A percentile compares a stretch with the other conserved stretches of the same genome.
These are phyloP conservation scores for Epinotia ramella DNA, from an alignment of 2,888 invertebrate species.

Conservation along the genomic window DNA sequence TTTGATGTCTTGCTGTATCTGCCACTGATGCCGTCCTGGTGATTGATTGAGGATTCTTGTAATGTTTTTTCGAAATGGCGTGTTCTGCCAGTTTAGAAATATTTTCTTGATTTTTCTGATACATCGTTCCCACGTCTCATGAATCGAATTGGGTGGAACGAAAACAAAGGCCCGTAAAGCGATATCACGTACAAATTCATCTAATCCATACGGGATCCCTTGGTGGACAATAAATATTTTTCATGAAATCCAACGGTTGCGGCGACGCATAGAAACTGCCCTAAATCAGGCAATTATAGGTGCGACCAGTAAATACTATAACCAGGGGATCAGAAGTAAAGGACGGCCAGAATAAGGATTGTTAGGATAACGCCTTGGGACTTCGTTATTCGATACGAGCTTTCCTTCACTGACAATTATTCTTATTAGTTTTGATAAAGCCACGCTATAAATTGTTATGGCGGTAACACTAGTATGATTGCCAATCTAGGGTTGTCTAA, in stretches of 20 bases:
- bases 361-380: constrained; percentile 56
- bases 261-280: constrained; percentile 80
- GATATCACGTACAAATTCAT: constrained; percentile 79
- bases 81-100: constrained; percentile 1
- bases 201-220: constrained; percentile 74
- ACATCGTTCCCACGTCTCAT: constrained; percentile 9
- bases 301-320: constrained; percentile 80
- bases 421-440: constrained; percentile 45
- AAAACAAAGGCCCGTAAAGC: constrained; percentile 44
- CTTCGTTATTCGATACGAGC: constrained; percentile 43
- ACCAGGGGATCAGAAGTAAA: constrained; percentile 71
- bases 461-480: constrained; percentile 11
- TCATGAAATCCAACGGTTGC: constrained; percentile 76
- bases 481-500: constrained; percentile 24
- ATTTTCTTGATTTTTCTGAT: constrained; percentile 9
- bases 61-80: constrained; percentile 31
- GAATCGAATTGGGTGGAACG: constrained; percentile 3
- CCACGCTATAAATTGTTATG: constrained; percentile 29
- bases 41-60: constrained; percentile 56
- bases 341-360: constrained; percentile 52
- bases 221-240: constrained; percentile 81
- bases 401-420: constrained; percentile 39
- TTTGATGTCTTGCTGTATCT: constrained; percentile 62
- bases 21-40: constrained; percentile 52
- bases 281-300: constrained; percentile 84